Conservation (phyloP, 2,888 invertebrate species). For the Hanleya hanleyi region DNA sequence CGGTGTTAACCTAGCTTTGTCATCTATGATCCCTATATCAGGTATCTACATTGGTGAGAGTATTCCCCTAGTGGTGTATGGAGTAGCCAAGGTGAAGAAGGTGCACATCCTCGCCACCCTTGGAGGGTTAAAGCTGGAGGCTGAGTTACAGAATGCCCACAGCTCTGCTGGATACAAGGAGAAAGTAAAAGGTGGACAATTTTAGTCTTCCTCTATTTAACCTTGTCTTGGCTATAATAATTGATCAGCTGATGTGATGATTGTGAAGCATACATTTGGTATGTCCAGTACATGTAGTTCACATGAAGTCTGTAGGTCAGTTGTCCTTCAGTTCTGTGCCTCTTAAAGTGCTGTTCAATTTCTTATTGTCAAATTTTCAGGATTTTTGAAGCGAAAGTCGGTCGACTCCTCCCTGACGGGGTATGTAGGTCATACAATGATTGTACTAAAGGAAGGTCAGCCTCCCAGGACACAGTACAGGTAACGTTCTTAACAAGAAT, state of each 20-base stretch:
- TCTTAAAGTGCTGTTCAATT: too few relatives aligned
- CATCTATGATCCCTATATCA: too few relatives aligned
- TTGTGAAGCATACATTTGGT: not conserved
- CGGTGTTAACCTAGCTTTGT: not conserved
- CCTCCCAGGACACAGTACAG: constrained; percentile 89
- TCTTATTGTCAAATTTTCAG: too few relatives aligned
- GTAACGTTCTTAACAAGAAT: too few relatives aligned
- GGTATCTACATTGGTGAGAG: constrained; percentile 72
- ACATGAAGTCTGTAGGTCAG: too few relatives aligned
- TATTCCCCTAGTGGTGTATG: constrained; percentile 81
- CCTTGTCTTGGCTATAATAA: too few relatives aligned
- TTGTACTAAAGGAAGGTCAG: constrained; percentile 91
- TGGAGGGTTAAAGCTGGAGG: constrained; percentile 94
- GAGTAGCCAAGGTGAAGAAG: constrained; percentile 85
- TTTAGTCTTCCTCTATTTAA: not conserved
- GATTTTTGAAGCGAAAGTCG: constrained; percentile 67
- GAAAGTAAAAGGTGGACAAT: constrained; percentile 75
- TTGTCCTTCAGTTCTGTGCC: too few relatives aligned
- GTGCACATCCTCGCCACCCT: constrained; percentile 83
- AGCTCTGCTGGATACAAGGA: constrained; percentile 94
- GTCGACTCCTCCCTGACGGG: constrained; percentile 79
- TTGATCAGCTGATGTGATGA: not conserved
- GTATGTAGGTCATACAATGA: constrained; percentile 93
- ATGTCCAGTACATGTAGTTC: too few relatives aligned
- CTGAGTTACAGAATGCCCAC: constrained; percentile 92